Percentiles rank a stretch among this genome's conserved stretches.
Evolutionary conservation across 2,797 vertebrate genomes (phyloP).

Genomic region (Acrossocheilus wenchowensis): DNA sequence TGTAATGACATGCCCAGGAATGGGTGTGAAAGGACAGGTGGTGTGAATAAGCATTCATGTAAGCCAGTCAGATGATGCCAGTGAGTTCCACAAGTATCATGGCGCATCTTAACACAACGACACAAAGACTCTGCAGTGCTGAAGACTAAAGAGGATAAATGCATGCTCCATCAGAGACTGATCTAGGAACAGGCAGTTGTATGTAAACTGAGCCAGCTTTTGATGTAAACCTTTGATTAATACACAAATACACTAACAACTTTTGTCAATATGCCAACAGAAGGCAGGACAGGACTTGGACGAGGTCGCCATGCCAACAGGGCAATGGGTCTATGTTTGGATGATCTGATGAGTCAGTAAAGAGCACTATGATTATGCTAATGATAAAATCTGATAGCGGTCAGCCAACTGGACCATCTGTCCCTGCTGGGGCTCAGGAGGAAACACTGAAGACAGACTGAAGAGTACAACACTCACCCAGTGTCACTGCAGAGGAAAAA

Average conservation of each 20-base stretch:
- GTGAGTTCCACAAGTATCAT: slow-evolving; percentile 36
- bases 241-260: slow-evolving; percentile 8
- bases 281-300: slow-evolving; percentile 46
- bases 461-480: neutral
- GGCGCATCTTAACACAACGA: slow-evolving; percentile 26
- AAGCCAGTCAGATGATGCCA: neutral
- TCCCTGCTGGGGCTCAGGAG: slow-evolving; percentile 1
- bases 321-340: neutral
- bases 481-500: slow-evolving; percentile 13
- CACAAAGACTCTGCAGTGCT: slow-evolving; percentile 3
- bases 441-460: neutral
- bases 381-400: slow-evolving; percentile 56
- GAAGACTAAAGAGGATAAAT: slow-evolving; percentile 9
- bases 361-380: slow-evolving; percentile 57
- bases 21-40: neutral
- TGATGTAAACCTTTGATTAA: slow-evolving; percentile 46
- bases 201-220: slow-evolving; percentile 21
- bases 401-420: slow-evolving; percentile 55
- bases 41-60: neutral
- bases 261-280: slow-evolving; percentile 61
- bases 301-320: slow-evolving; percentile 28
- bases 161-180: neutral
- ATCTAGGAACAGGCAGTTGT: slow-evolving; percentile 18
- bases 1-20: neutral
- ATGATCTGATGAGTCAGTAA: slow-evolving; percentile 27